Evolutionary conservation across 1,140 invertebrate genomes (phyloP).

Genomic region (Oncopodura yosiiana): DNA sequence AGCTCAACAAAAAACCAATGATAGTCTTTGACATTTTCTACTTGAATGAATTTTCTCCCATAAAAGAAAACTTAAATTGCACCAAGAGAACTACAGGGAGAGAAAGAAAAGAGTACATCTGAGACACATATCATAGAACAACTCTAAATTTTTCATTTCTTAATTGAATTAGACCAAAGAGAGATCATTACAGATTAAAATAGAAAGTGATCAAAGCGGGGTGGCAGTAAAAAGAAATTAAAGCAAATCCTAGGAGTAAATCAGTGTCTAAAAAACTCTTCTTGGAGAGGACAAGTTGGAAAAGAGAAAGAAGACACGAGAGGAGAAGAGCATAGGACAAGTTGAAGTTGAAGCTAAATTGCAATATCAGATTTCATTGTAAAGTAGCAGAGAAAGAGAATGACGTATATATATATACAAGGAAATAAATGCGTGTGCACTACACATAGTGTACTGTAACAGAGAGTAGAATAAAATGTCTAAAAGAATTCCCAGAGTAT

Average conservation of each 20-base stretch:
- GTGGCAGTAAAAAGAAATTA: slow-evolving; percentile 35
- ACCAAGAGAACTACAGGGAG: background rate
- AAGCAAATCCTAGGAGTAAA: slow-evolving; percentile 35
- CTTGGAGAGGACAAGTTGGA: background rate
- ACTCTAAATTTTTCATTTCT: slow-evolving; percentile 29
- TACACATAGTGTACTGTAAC: too few relatives aligned
- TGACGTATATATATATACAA: too few relatives aligned
- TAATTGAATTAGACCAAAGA: slow-evolving; percentile 34
- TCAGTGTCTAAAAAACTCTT: slow-evolving; percentile 25
- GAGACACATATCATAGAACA: slow-evolving; percentile 16
- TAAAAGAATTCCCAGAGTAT: too few relatives aligned
- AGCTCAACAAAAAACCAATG: too few relatives aligned
- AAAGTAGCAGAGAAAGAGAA: too few relatives aligned
- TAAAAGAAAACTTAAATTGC: slow-evolving; percentile 6
- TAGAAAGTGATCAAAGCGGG: slow-evolving; percentile 34
- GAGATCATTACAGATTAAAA: slow-evolving; percentile 36
- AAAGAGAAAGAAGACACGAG: slow-evolving; percentile 7
- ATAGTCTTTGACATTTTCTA: too few relatives aligned
- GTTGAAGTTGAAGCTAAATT: slow-evolving; percentile 6
- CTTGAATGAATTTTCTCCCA: too few relatives aligned
- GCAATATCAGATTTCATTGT: too few relatives aligned
- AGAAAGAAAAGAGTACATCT: background rate
- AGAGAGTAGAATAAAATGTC: too few relatives aligned
- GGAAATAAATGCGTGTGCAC: too few relatives aligned
- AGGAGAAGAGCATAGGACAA: slow-evolving; percentile 15